phyloP scores from a whole-genome alignment of 1,140 invertebrate species.

The Rhopalosiphum maidis region DNA sequence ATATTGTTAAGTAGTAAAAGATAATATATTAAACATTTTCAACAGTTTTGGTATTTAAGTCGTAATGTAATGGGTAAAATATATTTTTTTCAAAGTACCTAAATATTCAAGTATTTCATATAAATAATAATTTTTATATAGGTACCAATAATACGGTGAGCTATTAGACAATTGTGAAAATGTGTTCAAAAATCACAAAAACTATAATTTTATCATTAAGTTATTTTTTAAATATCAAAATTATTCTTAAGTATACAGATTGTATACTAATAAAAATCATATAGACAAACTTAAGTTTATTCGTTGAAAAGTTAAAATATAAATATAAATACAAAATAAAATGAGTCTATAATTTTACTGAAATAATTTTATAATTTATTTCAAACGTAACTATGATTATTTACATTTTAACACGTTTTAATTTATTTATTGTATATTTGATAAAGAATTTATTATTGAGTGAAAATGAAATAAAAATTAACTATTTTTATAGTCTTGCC shows the following conservation, averaged over 20 bases:
- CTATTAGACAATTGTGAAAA: background rate
- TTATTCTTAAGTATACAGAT: background rate
- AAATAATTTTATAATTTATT: background rate
- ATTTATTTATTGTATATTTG: background rate
- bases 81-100: background rate
- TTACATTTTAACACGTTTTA: background rate
- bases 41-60: background rate
- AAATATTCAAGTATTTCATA: background rate
- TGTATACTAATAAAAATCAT: background rate
- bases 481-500: background rate
- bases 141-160: background rate
- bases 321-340: background rate
- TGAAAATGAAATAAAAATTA: background rate
- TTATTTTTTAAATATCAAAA: background rate
- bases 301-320: background rate
- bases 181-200: background rate
- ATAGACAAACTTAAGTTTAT: background rate
- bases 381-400: background rate
- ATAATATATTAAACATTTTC: background rate
- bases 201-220: background rate
- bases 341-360: background rate
- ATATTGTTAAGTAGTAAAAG: background rate
- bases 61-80: background rate
- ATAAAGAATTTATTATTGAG: background rate
- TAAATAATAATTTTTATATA: background rate